Percentiles rank a stretch among this genome's conserved stretches.
phyloP scores from a whole-genome alignment of 2,113 vertebrate genomes.

The Tychaedon coryphoeus region DNA sequence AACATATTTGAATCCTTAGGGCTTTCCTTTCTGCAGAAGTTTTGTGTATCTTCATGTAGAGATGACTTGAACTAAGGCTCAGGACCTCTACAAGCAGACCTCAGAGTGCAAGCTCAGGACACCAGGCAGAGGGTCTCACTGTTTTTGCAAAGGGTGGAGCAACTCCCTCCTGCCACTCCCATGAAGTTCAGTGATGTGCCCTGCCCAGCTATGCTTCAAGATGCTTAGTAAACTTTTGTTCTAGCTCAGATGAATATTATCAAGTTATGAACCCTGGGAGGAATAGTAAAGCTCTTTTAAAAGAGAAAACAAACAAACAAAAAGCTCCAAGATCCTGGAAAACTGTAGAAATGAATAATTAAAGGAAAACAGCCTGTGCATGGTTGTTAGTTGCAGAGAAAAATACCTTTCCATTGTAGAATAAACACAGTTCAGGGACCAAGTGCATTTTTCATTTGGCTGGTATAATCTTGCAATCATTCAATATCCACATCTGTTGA shows the following conservation, averaged over 20 bases:
- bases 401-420: background rate
- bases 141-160: background rate
- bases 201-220: background rate
- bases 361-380: background rate
- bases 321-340: background rate
- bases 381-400: background rate
- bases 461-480: background rate
- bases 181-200: background rate
- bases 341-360: background rate
- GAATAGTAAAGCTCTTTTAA: background rate
- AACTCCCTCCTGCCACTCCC: fast-evolving
- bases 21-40: background rate
- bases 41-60: background rate
- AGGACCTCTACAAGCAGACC: background rate
- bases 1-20: background rate
- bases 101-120: background rate
- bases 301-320: background rate
- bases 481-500: background rate
- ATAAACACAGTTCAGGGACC: background rate
- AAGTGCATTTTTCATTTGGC: background rate
- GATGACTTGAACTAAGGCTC: background rate
- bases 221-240: background rate
- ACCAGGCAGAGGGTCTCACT: background rate
- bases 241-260: background rate
- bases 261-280: background rate